Conservation (phyloP, 23 tunicate genomes). For the Diplosoma virens region DNA sequence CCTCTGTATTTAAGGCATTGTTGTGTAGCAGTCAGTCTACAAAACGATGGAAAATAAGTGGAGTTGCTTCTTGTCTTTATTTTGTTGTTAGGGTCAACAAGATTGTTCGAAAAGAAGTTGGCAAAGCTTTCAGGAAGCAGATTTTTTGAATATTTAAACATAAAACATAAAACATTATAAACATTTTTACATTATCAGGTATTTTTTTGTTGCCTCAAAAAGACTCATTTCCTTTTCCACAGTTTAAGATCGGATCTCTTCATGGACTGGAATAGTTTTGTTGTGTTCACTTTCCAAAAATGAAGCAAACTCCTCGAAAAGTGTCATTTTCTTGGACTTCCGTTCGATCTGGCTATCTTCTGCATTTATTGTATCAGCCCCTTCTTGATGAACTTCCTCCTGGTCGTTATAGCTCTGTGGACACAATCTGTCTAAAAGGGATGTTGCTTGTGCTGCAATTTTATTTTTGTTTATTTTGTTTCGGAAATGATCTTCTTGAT, state of each 20-base stretch:
- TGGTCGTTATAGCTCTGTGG: neutral
- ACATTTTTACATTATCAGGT: slow-evolving; percentile 20
- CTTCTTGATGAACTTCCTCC: slow-evolving; percentile 9
- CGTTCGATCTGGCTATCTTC: neutral
- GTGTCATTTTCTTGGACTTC: neutral
- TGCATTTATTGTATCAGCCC: neutral
- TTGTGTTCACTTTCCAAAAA: neutral
- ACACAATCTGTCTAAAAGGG: neutral
- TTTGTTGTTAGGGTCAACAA: too few relatives aligned
- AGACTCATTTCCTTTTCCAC: slow-evolving; percentile 19
- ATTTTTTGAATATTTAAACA: too few relatives aligned
- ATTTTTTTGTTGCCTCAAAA: slow-evolving; percentile 13
- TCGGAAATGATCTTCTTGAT: slow-evolving; percentile 28
- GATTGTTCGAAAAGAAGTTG: too few relatives aligned
- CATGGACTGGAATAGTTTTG: neutral
- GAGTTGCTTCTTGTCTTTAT: too few relatives aligned
- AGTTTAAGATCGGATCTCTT: slow-evolving; percentile 5
- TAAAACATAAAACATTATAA: too few relatives aligned
- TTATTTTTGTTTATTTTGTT: slow-evolving; percentile 2
- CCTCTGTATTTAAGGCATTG: too few relatives aligned
- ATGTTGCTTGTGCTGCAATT: slow-evolving; percentile 17
- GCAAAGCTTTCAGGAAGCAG: too few relatives aligned
- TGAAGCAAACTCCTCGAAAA: slow-evolving; percentile 13
- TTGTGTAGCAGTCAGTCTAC: too few relatives aligned
- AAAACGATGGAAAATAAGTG: too few relatives aligned